Evolutionary conservation across 1,140 invertebrate species (phyloP), one percentile per base, ranked within the genome.

Genomic region (Oreohelix idahoensis): DNA sequence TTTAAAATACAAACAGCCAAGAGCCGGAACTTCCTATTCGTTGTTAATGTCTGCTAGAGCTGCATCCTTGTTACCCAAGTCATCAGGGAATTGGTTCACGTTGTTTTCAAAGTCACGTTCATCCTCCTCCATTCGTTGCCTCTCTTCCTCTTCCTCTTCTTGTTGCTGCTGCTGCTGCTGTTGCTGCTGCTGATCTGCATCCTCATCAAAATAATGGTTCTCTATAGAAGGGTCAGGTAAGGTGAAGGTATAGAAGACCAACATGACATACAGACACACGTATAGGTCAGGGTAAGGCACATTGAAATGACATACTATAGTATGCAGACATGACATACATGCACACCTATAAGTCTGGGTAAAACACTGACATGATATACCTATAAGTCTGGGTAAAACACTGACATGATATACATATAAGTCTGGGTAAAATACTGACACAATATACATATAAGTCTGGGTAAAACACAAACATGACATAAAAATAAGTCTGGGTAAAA

Each of bases 181-280:
- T 26, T 42, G 42, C 38, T 73, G 36, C n/a, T 42, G 71, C 5
- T 36, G 36, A 20, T 73, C 39, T 26, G 23, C 71, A n/a, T 76
- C 74, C 42, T 76, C 74, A n/a, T 45, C 74, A 76, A 76, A 76
- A 51, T 76, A 76, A 35, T 76, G 74, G 74, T 76, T 76, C n/a
- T 76, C 74, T 76, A 76, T 17, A 76, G 29, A 49, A 76, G 42
- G 74, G 38, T 45, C 74, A 76, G 63, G n/a, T 17, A 66, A 66
- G n/a, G n/a, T 66, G 1, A 66, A n/a, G 63, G 63, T 66, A 35
- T 32, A 32, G 63, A 8, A 35, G 4, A 66, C 2, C 63, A 32
- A 66, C 63, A 32, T 29, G 63, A 35, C 53, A 58, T 10, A 15
- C 45, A 49, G 8, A 11, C 45, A 49, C 45, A 49, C 45, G 45